phyloP scores from a whole-genome alignment of 2,113 vertebrate genomes.

The Myrmophylax atrothorax region DNA sequence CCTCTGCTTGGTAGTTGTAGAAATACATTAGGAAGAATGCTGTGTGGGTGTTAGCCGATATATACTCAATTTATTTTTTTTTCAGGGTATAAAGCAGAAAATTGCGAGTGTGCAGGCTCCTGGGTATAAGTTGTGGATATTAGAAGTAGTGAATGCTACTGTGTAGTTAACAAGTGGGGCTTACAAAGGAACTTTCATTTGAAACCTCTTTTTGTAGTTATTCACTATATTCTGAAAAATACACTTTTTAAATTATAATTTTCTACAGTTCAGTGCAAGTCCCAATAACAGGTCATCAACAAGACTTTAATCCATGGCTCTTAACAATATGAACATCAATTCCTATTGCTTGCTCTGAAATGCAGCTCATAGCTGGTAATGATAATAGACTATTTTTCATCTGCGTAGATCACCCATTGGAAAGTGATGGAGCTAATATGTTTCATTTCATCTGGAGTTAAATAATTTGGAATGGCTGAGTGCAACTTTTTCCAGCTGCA shows the following conservation, averaged over 20 bases:
- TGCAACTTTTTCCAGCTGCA: background rate
- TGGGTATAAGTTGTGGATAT: constrained; percentile 47
- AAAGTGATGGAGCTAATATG: background rate
- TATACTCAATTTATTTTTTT: constrained; percentile 38
- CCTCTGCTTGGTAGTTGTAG: constrained; percentile 59
- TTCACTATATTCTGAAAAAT: constrained; percentile 25
- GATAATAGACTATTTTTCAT: background rate
- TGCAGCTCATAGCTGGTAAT: background rate
- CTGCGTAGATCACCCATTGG: background rate
- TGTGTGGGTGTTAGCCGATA: constrained; percentile 38
- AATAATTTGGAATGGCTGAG: background rate
- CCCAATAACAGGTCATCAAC: background rate
- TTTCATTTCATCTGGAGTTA: constrained; percentile 8
- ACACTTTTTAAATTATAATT: constrained; percentile 15
- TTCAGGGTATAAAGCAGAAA: constrained; percentile 33
- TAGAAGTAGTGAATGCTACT: constrained; percentile 20
- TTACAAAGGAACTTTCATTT: constrained; percentile 21
- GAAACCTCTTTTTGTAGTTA: constrained; percentile 34
- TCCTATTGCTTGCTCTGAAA: background rate
- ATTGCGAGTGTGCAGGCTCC: constrained; percentile 44
- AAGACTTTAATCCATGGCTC: constrained; percentile 4
- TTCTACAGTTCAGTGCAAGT: constrained; percentile 17
- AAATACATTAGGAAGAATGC: constrained; percentile 54
- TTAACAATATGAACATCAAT: background rate
- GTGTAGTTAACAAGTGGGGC: constrained; percentile 6